phyloP scores from a whole-genome alignment of 2,797 vertebrate genomes.

The Crotalus adamanteus region DNA sequence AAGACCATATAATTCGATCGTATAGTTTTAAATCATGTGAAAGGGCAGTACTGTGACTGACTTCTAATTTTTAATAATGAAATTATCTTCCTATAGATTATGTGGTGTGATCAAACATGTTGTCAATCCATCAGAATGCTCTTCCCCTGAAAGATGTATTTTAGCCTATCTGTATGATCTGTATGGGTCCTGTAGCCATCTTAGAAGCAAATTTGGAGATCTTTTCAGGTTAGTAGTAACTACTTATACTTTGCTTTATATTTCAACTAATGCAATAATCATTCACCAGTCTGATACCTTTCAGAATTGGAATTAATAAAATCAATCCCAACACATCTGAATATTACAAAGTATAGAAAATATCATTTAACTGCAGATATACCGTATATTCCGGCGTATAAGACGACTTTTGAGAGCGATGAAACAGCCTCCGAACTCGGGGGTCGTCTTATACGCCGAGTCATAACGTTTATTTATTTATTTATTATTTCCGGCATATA shows the following conservation, averaged over 20 bases:
- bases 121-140: slow-evolving; percentile 71
- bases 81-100: slow-evolving; percentile 54
- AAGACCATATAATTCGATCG: not conserved
- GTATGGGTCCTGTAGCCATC: slow-evolving; percentile 73
- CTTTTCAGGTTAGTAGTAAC: slow-evolving; percentile 68
- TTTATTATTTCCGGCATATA: no score
- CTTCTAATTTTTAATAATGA: not conserved
- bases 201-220: slow-evolving; percentile 73
- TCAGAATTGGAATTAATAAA: not conserved
- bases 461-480: no score
- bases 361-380: not conserved
- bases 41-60: fast-evolving
- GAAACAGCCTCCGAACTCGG: no score
- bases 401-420: no score
- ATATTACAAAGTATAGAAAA: not conserved
- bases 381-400: no score
- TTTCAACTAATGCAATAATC: not conserved
- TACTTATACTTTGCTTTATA: not conserved
- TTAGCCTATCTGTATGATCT: slow-evolving; percentile 73
- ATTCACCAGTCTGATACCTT: not conserved
- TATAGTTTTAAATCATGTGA: not conserved
- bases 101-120: slow-evolving; percentile 75
- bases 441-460: no score
- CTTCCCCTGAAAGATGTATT: slow-evolving; percentile 72
- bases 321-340: not conserved